Conservation (phyloP, 1,140 invertebrate genomes). For the Neotoxoptera formosana region DNA sequence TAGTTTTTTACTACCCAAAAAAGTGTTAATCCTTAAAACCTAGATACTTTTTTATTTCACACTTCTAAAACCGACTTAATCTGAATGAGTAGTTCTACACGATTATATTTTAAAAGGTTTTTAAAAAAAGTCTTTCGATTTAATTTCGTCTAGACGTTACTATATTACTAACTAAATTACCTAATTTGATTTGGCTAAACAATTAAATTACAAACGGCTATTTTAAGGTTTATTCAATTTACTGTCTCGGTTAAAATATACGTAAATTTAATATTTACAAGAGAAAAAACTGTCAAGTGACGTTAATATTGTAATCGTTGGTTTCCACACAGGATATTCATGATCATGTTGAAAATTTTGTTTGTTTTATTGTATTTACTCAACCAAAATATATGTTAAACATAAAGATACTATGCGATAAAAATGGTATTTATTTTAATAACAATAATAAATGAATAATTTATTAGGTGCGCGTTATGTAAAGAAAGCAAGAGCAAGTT, state of each 20-base stretch:
- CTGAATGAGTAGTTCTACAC: background rate
- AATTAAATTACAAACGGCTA: background rate
- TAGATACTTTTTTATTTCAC: background rate
- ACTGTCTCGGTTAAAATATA: background rate
- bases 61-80: background rate
- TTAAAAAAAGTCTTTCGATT: background rate
- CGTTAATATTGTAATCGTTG: background rate
- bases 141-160: background rate
- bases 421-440: background rate
- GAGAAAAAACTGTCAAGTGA: background rate
- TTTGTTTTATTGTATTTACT: background rate
- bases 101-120: background rate
- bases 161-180: background rate
- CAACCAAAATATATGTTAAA: background rate
- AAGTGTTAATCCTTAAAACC: background rate
- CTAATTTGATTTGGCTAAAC: background rate
- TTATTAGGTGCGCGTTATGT: too few species aligned
- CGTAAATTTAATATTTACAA: background rate
- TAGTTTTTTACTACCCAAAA: background rate
- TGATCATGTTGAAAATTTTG: background rate
- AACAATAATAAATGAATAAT: background rate
- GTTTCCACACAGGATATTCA: background rate
- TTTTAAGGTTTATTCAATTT: background rate
- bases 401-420: background rate
- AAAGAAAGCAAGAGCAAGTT: background rate